Percentiles rank a stretch among this genome's conserved stretches.
phyloP scores from a whole-genome alignment of 2,113 vertebrate species.

The Pantherophis guttatus region DNA sequence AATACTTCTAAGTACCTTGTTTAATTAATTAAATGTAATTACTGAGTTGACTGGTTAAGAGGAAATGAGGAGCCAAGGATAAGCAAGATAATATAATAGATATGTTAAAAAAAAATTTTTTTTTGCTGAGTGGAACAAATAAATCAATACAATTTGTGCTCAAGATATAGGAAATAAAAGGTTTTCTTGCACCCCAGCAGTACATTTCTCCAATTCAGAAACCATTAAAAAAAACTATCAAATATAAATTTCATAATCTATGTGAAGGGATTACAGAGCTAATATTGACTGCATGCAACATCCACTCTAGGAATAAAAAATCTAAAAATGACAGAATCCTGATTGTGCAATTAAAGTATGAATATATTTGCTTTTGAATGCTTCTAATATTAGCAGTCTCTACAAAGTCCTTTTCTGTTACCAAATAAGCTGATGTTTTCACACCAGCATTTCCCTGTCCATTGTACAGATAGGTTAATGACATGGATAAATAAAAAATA shows the following conservation, averaged over 20 bases:
- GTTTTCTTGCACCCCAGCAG: constrained; percentile 31
- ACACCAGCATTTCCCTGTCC: background rate
- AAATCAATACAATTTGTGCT: constrained; percentile 26
- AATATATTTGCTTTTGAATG: background rate
- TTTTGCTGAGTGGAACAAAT: constrained; percentile 44
- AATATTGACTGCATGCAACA: background rate
- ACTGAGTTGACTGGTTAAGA: background rate
- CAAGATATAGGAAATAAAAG: constrained; percentile 15
- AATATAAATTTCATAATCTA: constrained; percentile 10
- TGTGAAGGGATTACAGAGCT: constrained; percentile 5
- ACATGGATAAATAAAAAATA: background rate
- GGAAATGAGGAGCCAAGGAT: background rate
- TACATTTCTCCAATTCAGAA: constrained; percentile 34
- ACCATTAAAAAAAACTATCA: constrained; percentile 30
- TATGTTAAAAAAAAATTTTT: constrained; percentile 5
- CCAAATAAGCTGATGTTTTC: background rate
- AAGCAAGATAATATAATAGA: constrained; percentile 10
- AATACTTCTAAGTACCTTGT: constrained; percentile 11
- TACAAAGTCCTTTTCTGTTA: background rate
- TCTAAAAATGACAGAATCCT: background rate
- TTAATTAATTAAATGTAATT: constrained; percentile 6
- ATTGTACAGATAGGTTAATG: background rate
- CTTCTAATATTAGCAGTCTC: background rate
- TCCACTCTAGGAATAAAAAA: background rate
- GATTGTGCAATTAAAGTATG: background rate